These are phyloP conservation scores for Apotomis capreana DNA, from an alignment of 2,888 invertebrate genomes.

Conservation along the genomic window DNA sequence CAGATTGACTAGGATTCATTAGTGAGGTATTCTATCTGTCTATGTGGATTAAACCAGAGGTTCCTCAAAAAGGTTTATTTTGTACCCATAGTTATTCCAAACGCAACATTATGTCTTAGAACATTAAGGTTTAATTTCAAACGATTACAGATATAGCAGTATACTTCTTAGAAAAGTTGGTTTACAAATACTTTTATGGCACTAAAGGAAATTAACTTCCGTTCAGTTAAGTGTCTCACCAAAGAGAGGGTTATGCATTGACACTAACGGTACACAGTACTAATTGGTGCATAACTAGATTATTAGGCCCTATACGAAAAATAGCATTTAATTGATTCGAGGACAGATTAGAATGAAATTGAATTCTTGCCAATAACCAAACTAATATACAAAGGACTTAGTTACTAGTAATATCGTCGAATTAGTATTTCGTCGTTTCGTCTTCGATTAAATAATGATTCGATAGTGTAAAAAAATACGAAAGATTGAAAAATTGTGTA, in stretches of 20 bases:
- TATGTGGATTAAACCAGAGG: constrained; percentile 18
- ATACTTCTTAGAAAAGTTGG: neutral
- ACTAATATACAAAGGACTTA: too few species aligned
- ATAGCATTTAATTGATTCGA: neutral
- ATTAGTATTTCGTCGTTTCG: too few species aligned
- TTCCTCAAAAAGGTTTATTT: constrained; percentile 13
- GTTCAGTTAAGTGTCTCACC: constrained; percentile 13
- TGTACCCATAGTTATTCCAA: neutral
- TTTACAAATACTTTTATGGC: constrained; percentile 5
- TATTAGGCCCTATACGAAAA: neutral
- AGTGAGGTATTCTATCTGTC: constrained; percentile 28
- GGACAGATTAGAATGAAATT: neutral
- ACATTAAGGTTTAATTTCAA: neutral
- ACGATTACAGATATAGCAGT: neutral
- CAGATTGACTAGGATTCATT: constrained; percentile 27
- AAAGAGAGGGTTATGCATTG: constrained; percentile 11
- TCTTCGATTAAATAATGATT: too few species aligned
- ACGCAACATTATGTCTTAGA: neutral
- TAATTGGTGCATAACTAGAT: constrained; percentile 9
- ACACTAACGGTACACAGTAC: neutral
- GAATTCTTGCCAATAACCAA: too few species aligned
- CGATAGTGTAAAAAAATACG: too few species aligned
- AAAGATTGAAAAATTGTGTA: too few species aligned
- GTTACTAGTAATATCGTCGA: too few species aligned
- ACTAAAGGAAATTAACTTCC: constrained; percentile 27